A percentile compares a stretch with the other conserved stretches of the same genome.
These are phyloP conservation scores for Aphelenchoides bicaudatus DNA, from an alignment of 2,888 invertebrate genomes.

Conservation along the genomic window DNA sequence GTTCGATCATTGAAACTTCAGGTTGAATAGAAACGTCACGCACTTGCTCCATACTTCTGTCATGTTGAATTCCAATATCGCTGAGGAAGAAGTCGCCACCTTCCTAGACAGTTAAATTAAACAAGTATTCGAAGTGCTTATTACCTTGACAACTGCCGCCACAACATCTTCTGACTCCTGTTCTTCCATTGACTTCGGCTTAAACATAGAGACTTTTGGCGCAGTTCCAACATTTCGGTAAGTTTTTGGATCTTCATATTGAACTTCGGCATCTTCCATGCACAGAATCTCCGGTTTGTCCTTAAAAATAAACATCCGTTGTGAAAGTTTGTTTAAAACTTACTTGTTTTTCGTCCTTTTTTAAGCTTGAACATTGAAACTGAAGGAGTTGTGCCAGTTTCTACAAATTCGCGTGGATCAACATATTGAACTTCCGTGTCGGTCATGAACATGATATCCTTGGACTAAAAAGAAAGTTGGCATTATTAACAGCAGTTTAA, in stretches of 20 bases:
- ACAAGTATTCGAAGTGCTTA: not conserved
- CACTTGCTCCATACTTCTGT: conserved; percentile 13
- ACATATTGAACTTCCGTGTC: conserved; percentile 15
- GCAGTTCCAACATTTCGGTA: conserved; percentile 7
- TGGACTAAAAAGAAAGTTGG: not conserved
- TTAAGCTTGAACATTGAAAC: conserved; percentile 16
- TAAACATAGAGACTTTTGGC: conserved; percentile 10
- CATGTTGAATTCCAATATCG: conserved; percentile 13
- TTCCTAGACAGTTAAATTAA: not conserved
- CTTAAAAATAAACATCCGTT: no score
- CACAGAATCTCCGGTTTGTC: not conserved
- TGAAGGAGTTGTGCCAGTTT: conserved; percentile 1
- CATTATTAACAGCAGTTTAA: not conserved
- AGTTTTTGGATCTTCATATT: not conserved
- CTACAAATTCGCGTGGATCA: conserved; percentile 15
- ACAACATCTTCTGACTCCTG: not conserved
- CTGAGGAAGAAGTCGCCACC: conserved; percentile 9
- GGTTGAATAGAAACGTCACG: conserved; percentile 2
- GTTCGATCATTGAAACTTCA: conserved; percentile 5
- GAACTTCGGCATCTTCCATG: conserved; percentile 1
- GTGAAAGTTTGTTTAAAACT: no score
- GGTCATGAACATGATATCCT: conserved; percentile 8
- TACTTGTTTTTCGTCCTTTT: no score
- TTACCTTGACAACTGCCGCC: not conserved
- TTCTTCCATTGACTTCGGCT: conserved; percentile 8